These are phyloP conservation scores for Platyscapa corneri DNA, from an alignment of 1,140 invertebrate genomes.

Conservation along the genomic window DNA sequence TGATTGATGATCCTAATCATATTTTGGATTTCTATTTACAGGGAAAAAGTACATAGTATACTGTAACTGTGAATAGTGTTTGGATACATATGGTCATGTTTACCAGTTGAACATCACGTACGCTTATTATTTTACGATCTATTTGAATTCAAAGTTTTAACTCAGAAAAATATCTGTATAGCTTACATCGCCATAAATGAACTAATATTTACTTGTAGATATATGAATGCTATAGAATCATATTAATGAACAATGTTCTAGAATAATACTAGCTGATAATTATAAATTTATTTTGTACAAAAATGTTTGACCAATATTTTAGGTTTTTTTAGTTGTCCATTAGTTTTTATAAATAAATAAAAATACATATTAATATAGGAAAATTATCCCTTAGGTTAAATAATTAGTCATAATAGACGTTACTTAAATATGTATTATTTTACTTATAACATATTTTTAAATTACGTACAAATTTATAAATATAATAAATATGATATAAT, in stretches of 20 bases:
- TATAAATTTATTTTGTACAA: background rate
- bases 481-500: too few species aligned
- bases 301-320: too few species aligned
- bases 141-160: slow-evolving; percentile 24
- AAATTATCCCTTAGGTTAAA: too few species aligned
- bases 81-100: background rate
- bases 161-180: slow-evolving; percentile 15
- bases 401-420: too few species aligned
- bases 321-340: too few species aligned
- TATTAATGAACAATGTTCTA: background rate
- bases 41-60: background rate
- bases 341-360: too few species aligned
- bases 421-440: too few species aligned
- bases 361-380: too few species aligned
- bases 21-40: background rate
- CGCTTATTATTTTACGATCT: background rate
- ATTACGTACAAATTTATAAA: too few species aligned
- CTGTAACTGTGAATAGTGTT: background rate
- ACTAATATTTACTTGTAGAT: background rate
- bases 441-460: too few species aligned
- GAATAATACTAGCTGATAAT: background rate
- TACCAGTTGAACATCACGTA: background rate
- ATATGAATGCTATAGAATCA: background rate
- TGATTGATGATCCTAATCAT: background rate
- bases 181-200: background rate